Conservation (phyloP, 2,113 vertebrate species). For the Psilopsiagon aymara region DNA sequence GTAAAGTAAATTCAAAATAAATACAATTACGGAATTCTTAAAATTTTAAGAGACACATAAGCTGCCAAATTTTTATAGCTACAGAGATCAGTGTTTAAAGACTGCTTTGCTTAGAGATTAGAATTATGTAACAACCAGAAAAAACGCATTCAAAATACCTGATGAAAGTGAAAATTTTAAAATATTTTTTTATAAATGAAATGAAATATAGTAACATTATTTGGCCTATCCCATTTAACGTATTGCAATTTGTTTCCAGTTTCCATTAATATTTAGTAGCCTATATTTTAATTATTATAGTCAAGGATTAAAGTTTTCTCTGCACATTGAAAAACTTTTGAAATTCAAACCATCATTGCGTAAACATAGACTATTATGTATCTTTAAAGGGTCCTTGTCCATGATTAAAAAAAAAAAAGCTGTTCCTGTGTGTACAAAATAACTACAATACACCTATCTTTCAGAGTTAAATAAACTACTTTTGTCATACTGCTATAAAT, state of each 20-base stretch:
- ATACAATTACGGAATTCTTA: background rate
- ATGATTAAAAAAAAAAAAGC: background rate
- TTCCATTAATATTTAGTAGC: background rate
- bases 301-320: background rate
- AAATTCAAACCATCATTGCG: background rate
- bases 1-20: background rate
- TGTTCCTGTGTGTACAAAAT: background rate
- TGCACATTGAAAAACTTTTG: background rate
- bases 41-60: background rate
- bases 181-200: background rate
- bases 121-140: background rate
- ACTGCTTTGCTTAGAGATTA: background rate
- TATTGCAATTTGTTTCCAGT: background rate
- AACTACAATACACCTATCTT: background rate
- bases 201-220: background rate
- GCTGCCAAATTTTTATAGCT: background rate
- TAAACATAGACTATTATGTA: background rate
- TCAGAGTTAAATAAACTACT: background rate
- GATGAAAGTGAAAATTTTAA: background rate
- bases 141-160: background rate
- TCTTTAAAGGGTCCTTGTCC: background rate
- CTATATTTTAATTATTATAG: background rate
- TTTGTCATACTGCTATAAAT: background rate
- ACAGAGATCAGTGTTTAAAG: background rate
- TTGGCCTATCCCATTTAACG: fast-evolving